These are phyloP conservation scores for Cerceris rybyensis DNA, from an alignment of 2,888 invertebrate species.

Conservation along the genomic window DNA sequence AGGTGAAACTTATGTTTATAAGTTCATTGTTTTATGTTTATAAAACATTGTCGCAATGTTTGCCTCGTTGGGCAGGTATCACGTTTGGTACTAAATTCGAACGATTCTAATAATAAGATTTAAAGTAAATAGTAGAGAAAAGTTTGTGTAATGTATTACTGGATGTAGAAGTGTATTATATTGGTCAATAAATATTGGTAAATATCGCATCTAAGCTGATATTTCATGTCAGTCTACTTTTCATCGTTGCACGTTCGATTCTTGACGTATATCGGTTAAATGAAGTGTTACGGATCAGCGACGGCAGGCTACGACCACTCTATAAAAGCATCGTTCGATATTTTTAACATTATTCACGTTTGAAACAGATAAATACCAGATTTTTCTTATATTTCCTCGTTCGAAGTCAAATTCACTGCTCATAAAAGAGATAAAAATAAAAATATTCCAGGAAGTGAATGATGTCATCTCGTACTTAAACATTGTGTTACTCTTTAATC, in stretches of 20 bases:
- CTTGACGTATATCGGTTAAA: neutral
- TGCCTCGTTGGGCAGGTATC: too few species aligned
- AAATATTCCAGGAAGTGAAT: neutral
- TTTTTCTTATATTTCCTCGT: neutral
- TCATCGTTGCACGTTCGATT: neutral
- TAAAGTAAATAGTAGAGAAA: too few species aligned
- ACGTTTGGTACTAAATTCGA: too few species aligned
- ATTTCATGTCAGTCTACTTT: neutral
- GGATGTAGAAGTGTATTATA: too few species aligned
- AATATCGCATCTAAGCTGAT: neutral
- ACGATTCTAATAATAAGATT: too few species aligned
- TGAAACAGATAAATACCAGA: neutral
- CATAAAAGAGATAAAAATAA: neutral
- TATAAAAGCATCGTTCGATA: neutral
- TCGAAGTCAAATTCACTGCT: constrained; percentile 2
- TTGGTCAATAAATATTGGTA: too few species aligned
- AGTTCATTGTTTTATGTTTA: too few species aligned
- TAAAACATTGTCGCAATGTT: too few species aligned
- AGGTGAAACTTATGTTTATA: too few species aligned
- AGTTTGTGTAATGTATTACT: too few species aligned
- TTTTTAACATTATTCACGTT: neutral
- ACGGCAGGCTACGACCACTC: neutral
- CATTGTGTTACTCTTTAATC: too few species aligned
- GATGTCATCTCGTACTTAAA: constrained; percentile 6
- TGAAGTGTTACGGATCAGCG: neutral